A percentile compares a stretch with the other conserved stretches of the same genome.
These are phyloP conservation scores for Dusona sp. DNA, from an alignment of 2,888 invertebrate species.

Conservation along the genomic window DNA sequence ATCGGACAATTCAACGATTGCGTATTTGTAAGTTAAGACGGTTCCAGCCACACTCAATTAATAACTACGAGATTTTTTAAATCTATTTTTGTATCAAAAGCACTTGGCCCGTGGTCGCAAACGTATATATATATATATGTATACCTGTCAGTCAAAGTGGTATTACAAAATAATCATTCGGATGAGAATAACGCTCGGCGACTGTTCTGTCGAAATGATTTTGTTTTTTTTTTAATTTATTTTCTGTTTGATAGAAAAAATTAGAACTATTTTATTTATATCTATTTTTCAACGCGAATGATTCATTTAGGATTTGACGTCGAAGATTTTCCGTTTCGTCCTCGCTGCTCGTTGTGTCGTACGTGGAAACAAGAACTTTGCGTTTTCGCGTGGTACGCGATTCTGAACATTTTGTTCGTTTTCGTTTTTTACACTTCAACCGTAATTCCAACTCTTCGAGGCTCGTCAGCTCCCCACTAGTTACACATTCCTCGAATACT, in stretches of 20 bases:
- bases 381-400: slow-evolving; percentile 62
- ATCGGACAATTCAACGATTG: background rate
- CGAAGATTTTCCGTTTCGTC: slow-evolving; percentile 79
- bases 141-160: background rate
- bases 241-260: background rate
- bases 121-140: background rate
- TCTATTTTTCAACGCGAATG: slow-evolving; percentile 60
- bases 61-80: background rate
- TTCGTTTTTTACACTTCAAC: slow-evolving; percentile 71
- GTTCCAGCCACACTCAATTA: slow-evolving; percentile 35
- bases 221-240: background rate
- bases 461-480: slow-evolving; percentile 63
- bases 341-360: slow-evolving; percentile 75
- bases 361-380: slow-evolving; percentile 41
- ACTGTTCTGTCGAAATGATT: background rate
- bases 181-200: background rate
- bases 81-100: slow-evolving; percentile 4
- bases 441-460: slow-evolving; percentile 73
- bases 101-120: background rate
- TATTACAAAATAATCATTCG: slow-evolving; percentile 44
- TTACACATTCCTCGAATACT: slow-evolving; percentile 41
- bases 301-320: slow-evolving; percentile 75
- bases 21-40: background rate
- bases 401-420: slow-evolving; percentile 59
- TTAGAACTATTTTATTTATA: background rate